Percentiles rank a stretch among this genome's conserved stretches.
phyloP scores from a whole-genome alignment of 2,888 invertebrate species.

The Tenthredo distinguenda region DNA sequence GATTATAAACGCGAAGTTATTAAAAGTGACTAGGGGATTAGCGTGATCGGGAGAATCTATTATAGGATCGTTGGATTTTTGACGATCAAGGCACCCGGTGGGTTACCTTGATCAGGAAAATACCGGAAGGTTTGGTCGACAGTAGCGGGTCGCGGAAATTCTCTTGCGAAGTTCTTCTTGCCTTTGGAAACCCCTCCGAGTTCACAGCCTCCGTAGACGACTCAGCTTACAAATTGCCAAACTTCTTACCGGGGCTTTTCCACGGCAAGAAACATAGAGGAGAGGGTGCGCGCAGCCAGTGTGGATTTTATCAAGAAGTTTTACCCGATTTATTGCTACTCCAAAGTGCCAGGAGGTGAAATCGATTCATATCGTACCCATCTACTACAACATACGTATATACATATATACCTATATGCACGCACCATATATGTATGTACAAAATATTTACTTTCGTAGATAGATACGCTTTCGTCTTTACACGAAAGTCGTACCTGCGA shows the following conservation, averaged over 20 bases:
- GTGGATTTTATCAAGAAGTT: conserved; percentile 52
- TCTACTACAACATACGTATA: background rate
- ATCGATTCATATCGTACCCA: conserved; percentile 45
- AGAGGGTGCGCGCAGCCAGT: conserved; percentile 47
- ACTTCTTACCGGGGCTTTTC: conserved; percentile 61
- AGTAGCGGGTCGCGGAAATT: conserved; percentile 5
- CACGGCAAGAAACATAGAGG: conserved; percentile 50
- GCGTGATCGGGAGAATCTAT: conserved; percentile 43
- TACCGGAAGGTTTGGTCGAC: conserved; percentile 23
- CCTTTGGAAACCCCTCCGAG: conserved; percentile 14
- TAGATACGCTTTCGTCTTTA: background rate
- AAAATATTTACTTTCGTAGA: background rate
- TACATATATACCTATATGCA: background rate
- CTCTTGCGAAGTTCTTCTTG: conserved; percentile 34
- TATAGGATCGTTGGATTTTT: conserved; percentile 30
- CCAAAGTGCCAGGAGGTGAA: conserved; percentile 46
- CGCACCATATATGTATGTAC: background rate
- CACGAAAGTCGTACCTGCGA: background rate
- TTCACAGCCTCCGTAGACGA: conserved; percentile 60
- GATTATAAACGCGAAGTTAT: conserved; percentile 15
- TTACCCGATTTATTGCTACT: conserved; percentile 48
- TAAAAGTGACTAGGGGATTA: conserved; percentile 34
- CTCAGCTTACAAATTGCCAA: conserved; percentile 66
- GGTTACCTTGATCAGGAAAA: background rate
- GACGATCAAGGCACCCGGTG: conserved; percentile 45